A percentile compares a stretch with the other conserved stretches of the same genome.
Evolutionary conservation across 2,113 vertebrate genomes (phyloP).

Genomic region (Dendropsophus ebraccatus): DNA sequence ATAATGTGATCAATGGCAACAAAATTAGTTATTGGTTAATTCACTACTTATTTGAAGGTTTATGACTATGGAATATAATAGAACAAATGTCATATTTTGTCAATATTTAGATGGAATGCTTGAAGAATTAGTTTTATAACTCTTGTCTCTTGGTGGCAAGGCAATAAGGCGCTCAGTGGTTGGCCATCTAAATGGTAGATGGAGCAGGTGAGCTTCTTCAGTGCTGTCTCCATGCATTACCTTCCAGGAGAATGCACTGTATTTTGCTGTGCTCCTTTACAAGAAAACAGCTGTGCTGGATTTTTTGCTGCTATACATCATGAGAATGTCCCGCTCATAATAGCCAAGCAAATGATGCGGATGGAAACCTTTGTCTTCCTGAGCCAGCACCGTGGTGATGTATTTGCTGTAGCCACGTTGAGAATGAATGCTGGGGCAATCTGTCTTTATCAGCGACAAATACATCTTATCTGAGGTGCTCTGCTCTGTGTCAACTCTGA

Average conservation of each 20-base stretch:
- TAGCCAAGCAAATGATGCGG: conserved; percentile 72
- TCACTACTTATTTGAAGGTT: background rate
- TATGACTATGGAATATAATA: background rate
- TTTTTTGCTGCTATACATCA: conserved; percentile 74
- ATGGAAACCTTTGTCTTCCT: conserved; percentile 68
- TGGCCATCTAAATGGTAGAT: conserved; percentile 13
- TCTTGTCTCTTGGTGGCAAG: background rate
- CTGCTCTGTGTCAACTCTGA: conserved; percentile 54
- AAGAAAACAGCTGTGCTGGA: conserved; percentile 78
- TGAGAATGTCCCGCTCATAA: conserved; percentile 71
- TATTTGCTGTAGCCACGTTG: conserved; percentile 66
- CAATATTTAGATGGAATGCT: conserved; percentile 1
- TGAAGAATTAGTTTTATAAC: background rate
- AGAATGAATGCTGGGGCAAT: conserved; percentile 66
- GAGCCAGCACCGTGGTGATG: conserved; percentile 57
- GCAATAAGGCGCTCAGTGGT: conserved; percentile 42
- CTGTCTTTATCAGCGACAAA: conserved; percentile 68
- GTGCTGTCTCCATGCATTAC: conserved; percentile 98
- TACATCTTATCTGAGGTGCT: conserved; percentile 59
- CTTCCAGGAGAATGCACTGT: conserved; percentile 78
- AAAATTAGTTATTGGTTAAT: background rate
- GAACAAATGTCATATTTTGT: background rate
- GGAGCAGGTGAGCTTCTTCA: conserved; percentile 79
- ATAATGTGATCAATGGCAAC: background rate
- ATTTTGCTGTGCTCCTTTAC: conserved; percentile 64